These are phyloP conservation scores for Drosophila melanosoma DNA, from an alignment of 2,888 invertebrate genomes.

Conservation along the genomic window DNA sequence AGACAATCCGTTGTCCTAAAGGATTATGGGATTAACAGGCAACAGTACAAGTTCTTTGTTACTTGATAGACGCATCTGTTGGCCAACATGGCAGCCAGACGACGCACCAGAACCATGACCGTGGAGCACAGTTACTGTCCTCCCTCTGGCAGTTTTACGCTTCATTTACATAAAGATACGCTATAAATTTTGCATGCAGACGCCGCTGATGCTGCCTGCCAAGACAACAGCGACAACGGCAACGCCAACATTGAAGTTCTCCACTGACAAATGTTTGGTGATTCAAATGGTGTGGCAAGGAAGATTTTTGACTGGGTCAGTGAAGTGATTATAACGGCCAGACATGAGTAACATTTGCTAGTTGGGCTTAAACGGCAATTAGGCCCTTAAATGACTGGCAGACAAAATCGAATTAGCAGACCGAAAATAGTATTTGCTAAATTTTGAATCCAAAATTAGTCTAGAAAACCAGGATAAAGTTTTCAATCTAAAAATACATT, in stretches of 20 bases:
- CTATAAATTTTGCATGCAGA: conserved; percentile 47
- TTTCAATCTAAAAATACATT: not conserved
- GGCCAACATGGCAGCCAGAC: conserved; percentile 67
- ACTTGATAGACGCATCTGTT: conserved; percentile 54
- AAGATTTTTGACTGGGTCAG: conserved; percentile 15
- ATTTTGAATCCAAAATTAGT: not conserved
- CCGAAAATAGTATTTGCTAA: not conserved
- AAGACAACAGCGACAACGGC: conserved; percentile 14
- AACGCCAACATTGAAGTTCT: conserved; percentile 21
- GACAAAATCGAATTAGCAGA: not conserved
- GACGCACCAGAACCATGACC: conserved; percentile 14
- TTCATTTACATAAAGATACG: conserved; percentile 70
- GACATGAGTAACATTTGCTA: conserved; percentile 14
- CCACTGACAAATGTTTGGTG: conserved; percentile 44
- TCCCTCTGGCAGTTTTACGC: conserved; percentile 45
- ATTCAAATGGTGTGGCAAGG: conserved; percentile 34
- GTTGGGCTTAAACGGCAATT: conserved; percentile 7
- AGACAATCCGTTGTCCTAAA: conserved; percentile 56
- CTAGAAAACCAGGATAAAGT: not conserved
- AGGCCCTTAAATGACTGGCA: not conserved
- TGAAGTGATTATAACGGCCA: conserved; percentile 18
- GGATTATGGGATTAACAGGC: conserved; percentile 69
- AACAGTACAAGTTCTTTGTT: conserved; percentile 63
- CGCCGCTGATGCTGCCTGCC: not conserved
- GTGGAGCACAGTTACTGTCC: conserved; percentile 17